Percentiles rank a stretch among this genome's conserved stretches.
Conservation (phyloP, 2,888 invertebrate genomes). For the Sinohyriopsis cumingii region DNA sequence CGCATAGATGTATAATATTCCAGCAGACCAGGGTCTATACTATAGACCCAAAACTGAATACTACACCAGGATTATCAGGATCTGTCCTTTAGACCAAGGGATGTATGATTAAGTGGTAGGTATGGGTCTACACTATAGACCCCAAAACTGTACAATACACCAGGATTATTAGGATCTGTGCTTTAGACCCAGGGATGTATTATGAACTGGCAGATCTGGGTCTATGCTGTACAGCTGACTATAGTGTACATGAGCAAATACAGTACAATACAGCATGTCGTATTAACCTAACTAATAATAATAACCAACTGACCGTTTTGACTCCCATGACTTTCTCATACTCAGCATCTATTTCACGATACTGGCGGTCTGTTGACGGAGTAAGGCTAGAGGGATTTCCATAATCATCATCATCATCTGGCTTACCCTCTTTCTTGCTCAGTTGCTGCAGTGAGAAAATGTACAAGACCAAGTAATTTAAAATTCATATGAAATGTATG, state of each 20-base stretch:
- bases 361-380: conserved; percentile 94
- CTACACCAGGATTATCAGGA: too few relatives aligned
- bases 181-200: too few relatives aligned
- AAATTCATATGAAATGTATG: too few relatives aligned
- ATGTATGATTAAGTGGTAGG: too few relatives aligned
- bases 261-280: background rate
- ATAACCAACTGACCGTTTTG: conserved; percentile 20
- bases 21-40: too few relatives aligned
- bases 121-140: too few relatives aligned
- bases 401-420: conserved; percentile 78
- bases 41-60: too few relatives aligned
- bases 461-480: too few relatives aligned
- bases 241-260: background rate
- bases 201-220: background rate
- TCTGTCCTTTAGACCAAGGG: too few relatives aligned
- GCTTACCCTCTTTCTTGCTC: conserved; percentile 95
- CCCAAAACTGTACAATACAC: too few relatives aligned
- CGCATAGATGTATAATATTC: too few relatives aligned
- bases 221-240: background rate
- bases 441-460: conserved; percentile 82
- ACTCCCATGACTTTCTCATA: conserved; percentile 86
- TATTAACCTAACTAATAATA: background rate
- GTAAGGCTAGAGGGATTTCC: conserved; percentile 88
- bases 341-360: conserved; percentile 96
- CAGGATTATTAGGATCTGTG: too few relatives aligned